Percentiles rank a stretch among this genome's conserved stretches.
Conservation (phyloP, 2,888 invertebrate genomes). For the Pardosa pseudoannulata region DNA sequence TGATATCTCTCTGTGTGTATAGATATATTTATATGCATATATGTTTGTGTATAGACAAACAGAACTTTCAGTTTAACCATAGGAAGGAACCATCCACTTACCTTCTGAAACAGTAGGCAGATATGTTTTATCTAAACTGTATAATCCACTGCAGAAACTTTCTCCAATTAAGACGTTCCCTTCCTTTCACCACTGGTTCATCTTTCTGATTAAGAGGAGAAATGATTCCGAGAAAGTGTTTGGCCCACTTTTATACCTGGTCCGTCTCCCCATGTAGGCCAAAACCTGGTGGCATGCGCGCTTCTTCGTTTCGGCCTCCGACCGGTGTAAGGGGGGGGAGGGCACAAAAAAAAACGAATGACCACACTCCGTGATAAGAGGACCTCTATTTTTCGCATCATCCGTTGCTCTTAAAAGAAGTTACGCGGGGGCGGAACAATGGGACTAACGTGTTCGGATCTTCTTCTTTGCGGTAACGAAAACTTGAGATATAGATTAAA, state of each 20-base stretch:
- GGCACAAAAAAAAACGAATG: background rate
- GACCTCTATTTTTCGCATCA: conserved; percentile 1
- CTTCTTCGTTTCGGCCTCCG: background rate
- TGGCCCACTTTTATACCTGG: conserved; percentile 50
- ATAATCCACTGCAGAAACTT: background rate
- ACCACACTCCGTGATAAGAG: background rate
- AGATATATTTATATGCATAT: too few relatives aligned
- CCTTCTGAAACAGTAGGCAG: background rate
- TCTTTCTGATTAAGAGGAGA: conserved; percentile 10
- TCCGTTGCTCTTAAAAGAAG: background rate
- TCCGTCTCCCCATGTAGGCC: conserved; percentile 34
- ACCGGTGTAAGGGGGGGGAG: background rate
- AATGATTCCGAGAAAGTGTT: conserved; percentile 21
- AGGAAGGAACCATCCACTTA: background rate
- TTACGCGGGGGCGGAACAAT: conserved; percentile 1
- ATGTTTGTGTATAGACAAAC: too few relatives aligned
- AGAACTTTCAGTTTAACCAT: too few relatives aligned
- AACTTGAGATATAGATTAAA: background rate
- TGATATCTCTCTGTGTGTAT: too few relatives aligned
- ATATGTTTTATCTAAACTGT: background rate
- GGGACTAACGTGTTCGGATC: background rate
- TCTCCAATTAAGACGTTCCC: background rate
- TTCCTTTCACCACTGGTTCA: background rate
- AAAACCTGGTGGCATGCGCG: conserved; percentile 15
- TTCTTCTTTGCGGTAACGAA: background rate